A percentile compares a stretch with the other conserved stretches of the same genome.
Evolutionary conservation across 2,113 vertebrate genomes (phyloP).

Genomic region (Eudorcas thomsonii): DNA sequence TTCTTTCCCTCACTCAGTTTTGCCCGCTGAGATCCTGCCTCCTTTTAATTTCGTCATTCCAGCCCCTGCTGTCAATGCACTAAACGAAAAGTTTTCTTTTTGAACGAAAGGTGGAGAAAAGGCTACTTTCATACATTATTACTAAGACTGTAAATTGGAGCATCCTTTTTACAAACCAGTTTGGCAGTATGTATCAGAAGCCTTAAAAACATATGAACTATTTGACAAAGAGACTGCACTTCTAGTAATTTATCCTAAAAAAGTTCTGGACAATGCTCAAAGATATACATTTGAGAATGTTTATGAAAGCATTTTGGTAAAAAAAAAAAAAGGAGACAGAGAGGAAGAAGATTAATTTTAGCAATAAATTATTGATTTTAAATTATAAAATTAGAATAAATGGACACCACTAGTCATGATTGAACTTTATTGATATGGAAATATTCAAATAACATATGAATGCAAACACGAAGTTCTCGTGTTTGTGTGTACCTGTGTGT

Average conservation of each 20-base stretch:
- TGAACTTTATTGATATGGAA: neutral
- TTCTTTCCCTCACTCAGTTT: neutral
- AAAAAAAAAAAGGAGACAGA: neutral
- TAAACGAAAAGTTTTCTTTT: neutral
- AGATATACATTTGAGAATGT: neutral
- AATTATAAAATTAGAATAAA: neutral
- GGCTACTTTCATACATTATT: neutral
- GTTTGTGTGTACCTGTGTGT: neutral
- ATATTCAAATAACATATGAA: neutral
- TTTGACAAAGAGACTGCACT: neutral
- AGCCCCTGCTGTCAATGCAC: neutral
- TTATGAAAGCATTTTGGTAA: neutral
- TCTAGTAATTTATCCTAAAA: neutral
- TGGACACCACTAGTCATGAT: neutral
- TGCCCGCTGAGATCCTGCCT: no score
- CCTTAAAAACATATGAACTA: neutral
- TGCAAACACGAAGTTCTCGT: neutral
- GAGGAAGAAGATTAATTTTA: neutral
- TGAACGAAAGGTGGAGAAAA: neutral
- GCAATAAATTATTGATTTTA: neutral
- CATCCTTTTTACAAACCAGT: neutral
- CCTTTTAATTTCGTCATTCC: neutral
- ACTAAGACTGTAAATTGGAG: neutral
- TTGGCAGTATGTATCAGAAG: neutral
- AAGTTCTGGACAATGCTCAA: neutral